These are phyloP conservation scores for Sarcophaga subvicina DNA, from an alignment of 2,888 invertebrate genomes.

Conservation along the genomic window DNA sequence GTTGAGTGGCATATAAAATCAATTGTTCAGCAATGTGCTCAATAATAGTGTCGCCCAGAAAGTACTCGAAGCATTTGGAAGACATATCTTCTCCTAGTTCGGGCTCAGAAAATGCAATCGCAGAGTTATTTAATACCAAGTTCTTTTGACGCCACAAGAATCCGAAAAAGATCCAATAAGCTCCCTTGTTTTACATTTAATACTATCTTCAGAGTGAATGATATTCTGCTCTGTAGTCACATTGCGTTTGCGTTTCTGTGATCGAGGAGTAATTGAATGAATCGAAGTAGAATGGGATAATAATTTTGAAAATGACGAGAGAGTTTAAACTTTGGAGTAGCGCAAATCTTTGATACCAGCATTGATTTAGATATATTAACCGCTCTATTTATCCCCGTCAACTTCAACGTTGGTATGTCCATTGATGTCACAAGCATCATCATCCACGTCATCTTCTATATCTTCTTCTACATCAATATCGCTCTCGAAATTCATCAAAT, in stretches of 20 bases:
- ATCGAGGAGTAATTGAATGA: constrained; percentile 27
- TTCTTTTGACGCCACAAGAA: constrained; percentile 59
- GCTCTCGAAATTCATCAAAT: constrained; percentile 24
- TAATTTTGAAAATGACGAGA: constrained; percentile 25
- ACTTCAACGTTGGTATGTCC: constrained; percentile 18
- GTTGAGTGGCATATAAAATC: constrained; percentile 59
- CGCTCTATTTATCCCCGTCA: constrained; percentile 33
- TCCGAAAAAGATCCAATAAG: constrained; percentile 57
- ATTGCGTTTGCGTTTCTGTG: constrained; percentile 42
- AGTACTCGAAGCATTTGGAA: constrained; percentile 20
- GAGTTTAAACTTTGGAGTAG: constrained; percentile 25
- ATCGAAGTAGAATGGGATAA: constrained; percentile 36
- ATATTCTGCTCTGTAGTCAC: constrained; percentile 25
- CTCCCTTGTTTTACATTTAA: constrained; percentile 14
- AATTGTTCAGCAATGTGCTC: constrained; percentile 32
- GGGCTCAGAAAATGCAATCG: constrained; percentile 51
- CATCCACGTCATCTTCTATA: constrained; percentile 20
- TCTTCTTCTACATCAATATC: constrained; percentile 52
- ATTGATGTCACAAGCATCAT: constrained; percentile 32
- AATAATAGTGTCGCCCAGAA: constrained; percentile 49
- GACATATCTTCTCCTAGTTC: constrained; percentile 19
- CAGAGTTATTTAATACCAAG: constrained; percentile 52
- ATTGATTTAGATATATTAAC: constrained; percentile 26
- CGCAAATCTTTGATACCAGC: background rate
- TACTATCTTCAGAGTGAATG: constrained; percentile 4